Conservation (phyloP, 2,113 vertebrate genomes). For the Colius striatus region DNA sequence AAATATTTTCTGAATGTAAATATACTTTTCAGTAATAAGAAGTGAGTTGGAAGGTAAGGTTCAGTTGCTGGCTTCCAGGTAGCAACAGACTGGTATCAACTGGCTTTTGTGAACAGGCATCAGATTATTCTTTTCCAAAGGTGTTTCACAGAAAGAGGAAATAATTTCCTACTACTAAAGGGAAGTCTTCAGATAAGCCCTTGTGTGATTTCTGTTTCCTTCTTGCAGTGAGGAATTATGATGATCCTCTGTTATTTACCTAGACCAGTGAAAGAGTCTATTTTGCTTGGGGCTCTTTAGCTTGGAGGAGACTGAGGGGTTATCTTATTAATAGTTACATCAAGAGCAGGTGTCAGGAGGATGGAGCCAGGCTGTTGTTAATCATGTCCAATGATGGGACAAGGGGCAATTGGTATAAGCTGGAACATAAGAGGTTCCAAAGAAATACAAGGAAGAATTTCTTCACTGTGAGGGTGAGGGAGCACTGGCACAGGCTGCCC, state of each 20-base stretch:
- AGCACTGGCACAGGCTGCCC: too few relatives aligned
- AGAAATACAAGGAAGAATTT: too few relatives aligned
- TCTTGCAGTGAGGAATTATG: not conserved
- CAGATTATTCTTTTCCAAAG: not conserved
- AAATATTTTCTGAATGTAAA: not conserved
- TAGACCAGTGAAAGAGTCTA: not conserved
- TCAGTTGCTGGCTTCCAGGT: not conserved
- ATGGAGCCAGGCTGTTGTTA: too few relatives aligned
- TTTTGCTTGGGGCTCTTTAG: not conserved
- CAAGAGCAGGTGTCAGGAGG: too few relatives aligned
- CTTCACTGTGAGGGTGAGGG: too few relatives aligned
- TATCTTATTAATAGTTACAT: too few relatives aligned
- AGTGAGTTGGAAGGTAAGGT: not conserved
- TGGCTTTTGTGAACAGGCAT: not conserved
- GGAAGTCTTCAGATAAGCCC: not conserved
- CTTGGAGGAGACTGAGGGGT: too few relatives aligned
- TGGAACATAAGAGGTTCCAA: too few relatives aligned
- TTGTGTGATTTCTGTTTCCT: not conserved
- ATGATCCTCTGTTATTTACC: not conserved
- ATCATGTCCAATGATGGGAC: too few relatives aligned
- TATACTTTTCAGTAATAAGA: not conserved
- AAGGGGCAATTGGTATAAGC: too few relatives aligned
- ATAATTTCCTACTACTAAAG: not conserved
- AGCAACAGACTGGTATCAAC: not conserved
- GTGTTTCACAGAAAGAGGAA: not conserved